Conservation (phyloP, 2,113 vertebrate genomes). For the Nothocercus julius region DNA sequence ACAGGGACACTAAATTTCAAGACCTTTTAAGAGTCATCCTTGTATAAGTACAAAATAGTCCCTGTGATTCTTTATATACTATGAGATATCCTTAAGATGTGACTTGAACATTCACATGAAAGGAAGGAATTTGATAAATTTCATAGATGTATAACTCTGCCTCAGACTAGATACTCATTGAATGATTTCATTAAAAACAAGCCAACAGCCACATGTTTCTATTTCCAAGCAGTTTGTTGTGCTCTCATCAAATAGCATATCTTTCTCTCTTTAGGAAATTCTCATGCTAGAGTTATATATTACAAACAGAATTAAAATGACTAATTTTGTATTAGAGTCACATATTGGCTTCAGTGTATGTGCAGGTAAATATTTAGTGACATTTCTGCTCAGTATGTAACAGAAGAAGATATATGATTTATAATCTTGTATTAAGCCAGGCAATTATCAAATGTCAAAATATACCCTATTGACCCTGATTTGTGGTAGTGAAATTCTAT, state of each 20-base stretch:
- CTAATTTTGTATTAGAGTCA: neutral
- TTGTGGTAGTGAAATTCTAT: neutral
- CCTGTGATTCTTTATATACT: neutral
- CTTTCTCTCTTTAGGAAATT: neutral
- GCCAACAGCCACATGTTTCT: neutral
- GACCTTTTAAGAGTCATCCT: neutral
- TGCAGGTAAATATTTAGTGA: neutral
- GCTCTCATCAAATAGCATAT: neutral
- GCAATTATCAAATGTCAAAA: neutral
- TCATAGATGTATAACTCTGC: neutral
- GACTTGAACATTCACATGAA: neutral
- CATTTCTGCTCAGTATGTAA: neutral
- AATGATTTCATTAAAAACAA: neutral
- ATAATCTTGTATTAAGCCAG: neutral
- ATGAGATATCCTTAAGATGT: neutral
- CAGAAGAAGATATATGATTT: neutral
- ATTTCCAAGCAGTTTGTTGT: neutral
- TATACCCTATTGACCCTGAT: neutral
- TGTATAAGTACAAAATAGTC: neutral
- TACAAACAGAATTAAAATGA: neutral
- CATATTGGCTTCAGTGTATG: neutral
- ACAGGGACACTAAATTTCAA: neutral
- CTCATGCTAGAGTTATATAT: neutral
- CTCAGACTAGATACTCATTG: neutral
- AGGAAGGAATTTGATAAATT: neutral